Percentiles rank a stretch among this genome's conserved stretches.
These are phyloP conservation scores for Pelmatolapia mariae DNA, from an alignment of 2,113 vertebrate species.

Conservation along the genomic window DNA sequence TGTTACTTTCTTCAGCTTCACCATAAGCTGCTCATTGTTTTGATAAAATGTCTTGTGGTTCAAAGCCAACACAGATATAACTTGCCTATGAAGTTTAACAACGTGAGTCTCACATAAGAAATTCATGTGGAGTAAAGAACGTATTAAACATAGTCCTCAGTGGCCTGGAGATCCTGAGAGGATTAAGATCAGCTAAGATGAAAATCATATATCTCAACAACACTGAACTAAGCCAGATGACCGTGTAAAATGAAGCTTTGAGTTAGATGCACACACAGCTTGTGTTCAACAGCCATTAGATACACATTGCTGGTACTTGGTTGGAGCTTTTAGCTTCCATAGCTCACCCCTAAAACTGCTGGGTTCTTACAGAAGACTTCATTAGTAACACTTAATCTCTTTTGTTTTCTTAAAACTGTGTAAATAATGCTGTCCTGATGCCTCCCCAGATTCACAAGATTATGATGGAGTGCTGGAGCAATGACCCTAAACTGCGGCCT, in stretches of 20 bases:
- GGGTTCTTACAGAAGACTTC: not conserved
- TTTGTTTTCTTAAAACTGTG: not conserved
- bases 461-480: slow-evolving; percentile 92
- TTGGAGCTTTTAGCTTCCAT: not conserved
- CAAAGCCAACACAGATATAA: not conserved
- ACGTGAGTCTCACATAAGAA: not conserved
- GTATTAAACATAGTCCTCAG: not conserved
- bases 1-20: not conserved
- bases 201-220: not conserved
- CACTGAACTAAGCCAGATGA: not conserved
- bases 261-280: not conserved
- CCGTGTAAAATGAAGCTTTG: rapidly evolving
- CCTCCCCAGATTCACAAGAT: slow-evolving; percentile 80
- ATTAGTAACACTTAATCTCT: not conserved
- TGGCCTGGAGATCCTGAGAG: not conserved
- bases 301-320: not conserved
- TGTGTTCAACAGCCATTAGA: not conserved
- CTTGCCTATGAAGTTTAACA: not conserved
- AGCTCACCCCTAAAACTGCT: not conserved
- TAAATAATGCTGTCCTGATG: not conserved
- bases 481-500: slow-evolving; percentile 75
- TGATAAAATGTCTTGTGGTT: not conserved
- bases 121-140: not conserved
- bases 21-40: not conserved
- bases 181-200: not conserved